phyloP scores from a whole-genome alignment of 2,113 vertebrate species.

The Notarius quadriscutis region DNA sequence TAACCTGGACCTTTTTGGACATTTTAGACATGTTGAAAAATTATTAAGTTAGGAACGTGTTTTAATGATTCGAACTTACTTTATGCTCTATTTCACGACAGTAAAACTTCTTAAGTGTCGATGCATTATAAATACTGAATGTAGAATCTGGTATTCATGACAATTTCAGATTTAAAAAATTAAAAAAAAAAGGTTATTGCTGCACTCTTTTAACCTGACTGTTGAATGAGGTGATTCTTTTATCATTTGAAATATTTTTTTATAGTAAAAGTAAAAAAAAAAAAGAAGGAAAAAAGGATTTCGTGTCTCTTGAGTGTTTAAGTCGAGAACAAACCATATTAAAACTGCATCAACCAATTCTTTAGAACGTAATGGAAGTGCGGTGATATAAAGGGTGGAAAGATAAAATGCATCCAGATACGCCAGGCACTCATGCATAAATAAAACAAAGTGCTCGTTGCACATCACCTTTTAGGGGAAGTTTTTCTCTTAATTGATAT shows the following conservation, averaged over 20 bases:
- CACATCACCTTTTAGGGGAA: conserved; percentile 35
- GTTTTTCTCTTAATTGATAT: conserved; percentile 42
- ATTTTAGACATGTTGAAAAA: not conserved
- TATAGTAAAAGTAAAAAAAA: not conserved
- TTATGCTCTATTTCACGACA: not conserved
- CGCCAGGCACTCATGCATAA: conserved; percentile 36
- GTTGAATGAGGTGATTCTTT: not conserved
- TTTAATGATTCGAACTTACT: not conserved
- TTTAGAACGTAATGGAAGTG: conserved; percentile 42
- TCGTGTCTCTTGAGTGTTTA: conserved; percentile 14
- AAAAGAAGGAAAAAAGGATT: not conserved
- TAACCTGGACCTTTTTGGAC: not conserved
- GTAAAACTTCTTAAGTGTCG: not conserved
- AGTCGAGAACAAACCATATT: conserved; percentile 17
- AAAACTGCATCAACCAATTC: conserved; percentile 26
- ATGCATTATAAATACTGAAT: not conserved
- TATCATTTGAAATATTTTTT: not conserved
- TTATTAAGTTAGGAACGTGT: not conserved
- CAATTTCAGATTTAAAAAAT: not conserved
- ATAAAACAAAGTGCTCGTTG: conserved; percentile 31
- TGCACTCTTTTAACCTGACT: conserved; percentile 11
- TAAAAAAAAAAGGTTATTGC: not conserved
- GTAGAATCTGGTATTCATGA: not conserved
- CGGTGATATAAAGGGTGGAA: conserved; percentile 9
- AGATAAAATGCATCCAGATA: conserved; percentile 33